Evolutionary conservation across 2,113 vertebrate genomes (phyloP), one percentile per base, ranked within the genome.

Genomic region (Amphilophus citrinellus): DNA sequence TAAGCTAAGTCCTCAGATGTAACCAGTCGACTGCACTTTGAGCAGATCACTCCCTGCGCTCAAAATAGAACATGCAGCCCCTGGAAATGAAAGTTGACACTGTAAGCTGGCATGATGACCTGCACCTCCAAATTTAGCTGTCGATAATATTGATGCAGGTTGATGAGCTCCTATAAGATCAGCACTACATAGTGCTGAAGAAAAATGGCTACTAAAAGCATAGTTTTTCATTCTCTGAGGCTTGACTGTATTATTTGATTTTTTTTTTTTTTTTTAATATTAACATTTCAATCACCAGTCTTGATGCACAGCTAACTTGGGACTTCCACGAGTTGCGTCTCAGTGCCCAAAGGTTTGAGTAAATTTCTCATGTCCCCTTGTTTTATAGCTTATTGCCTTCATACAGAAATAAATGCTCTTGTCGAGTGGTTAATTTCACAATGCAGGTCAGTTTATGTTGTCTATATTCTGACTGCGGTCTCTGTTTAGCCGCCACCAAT

Each of bases 21-120:
- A 62, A 85, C 82, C 77, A 82, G 89, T 50, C 32, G 61, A 83
- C 92, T 84, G 79, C 87, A 84, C 87, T 91, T 83, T 17, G 22
- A 73, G 82, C 53, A 73, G 77, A 83, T 86, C 18, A 2, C 86
- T 81, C 73, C 56, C 83, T 32, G 47, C 1, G 30, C 91, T 89
- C 66, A 88, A 92, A 94, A 94, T 93, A 94, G 94, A 84, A 77
- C 80, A 61, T 61, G 84, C 88, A 87, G 91, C 77, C 73, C 73
- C 76, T 90, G 63, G 82, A 90, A 87, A 86, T 91, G 92, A 89
- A 95, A 94, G 92, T 83, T 90, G 92, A 95, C 88, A 93, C 92
- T 89, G 92, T 61, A 35, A 77, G 85, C 85, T 79, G 88, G 87
- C 76, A 35, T 39, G 82, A 79, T 89, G 89, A 94, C 84, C 87